Evolutionary conservation across 2,113 vertebrate species (phyloP).

Genomic region (Neoarius graeffei): DNA sequence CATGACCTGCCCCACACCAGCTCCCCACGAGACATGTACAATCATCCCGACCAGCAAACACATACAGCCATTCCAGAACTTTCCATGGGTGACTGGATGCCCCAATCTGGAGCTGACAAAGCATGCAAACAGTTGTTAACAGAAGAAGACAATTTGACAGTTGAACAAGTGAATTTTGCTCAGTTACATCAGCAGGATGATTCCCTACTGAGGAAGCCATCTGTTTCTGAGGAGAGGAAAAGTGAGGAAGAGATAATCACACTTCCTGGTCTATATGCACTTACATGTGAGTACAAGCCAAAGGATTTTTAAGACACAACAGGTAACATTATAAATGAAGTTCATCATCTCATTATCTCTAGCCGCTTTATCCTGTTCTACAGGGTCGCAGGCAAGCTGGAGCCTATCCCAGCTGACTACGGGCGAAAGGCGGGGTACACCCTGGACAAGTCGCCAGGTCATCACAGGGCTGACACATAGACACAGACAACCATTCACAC

Average conservation of each 20-base stretch:
- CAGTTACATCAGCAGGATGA: constrained; percentile 33
- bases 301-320: neutral
- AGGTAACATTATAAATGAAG: neutral
- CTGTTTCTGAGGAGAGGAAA: constrained; percentile 59
- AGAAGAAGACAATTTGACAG: constrained; percentile 45
- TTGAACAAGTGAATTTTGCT: constrained; percentile 29
- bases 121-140: constrained; percentile 46
- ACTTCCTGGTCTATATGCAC: constrained; percentile 61
- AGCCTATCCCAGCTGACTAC: too few species aligned
- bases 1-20: neutral
- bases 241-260: constrained; percentile 64
- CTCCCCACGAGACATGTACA: neutral
- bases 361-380: too few species aligned
- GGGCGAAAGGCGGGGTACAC: too few species aligned
- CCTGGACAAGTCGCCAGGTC: too few species aligned
- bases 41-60: neutral
- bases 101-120: constrained; percentile 44
- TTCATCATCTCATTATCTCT: neutral
- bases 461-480: too few species aligned
- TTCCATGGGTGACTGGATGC: constrained; percentile 51
- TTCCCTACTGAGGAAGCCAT: constrained; percentile 40
- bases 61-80: constrained; percentile 48
- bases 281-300: constrained; percentile 65
- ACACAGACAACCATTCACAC: too few species aligned
- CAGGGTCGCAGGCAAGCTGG: too few species aligned